Evolutionary conservation across 2,113 vertebrate genomes (phyloP), one percentile per base, ranked within the genome.

Genomic region (Lutjanus erythropterus): DNA sequence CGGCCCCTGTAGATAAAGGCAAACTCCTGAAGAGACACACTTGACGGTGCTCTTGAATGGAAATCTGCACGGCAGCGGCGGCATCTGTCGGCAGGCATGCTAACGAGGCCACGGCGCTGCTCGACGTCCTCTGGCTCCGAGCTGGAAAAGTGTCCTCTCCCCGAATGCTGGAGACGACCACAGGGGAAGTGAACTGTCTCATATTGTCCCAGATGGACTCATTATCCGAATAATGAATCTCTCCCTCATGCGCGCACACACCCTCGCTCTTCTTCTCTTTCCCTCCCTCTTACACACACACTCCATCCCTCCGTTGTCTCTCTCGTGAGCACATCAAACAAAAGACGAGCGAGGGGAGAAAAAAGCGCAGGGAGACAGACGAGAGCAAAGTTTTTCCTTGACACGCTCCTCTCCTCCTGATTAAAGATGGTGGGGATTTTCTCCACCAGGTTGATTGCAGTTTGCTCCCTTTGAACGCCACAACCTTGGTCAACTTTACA

Each of bases 141-240:
- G 71, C 73, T 71, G 75, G 56, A 78, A 62, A 37, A 78, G 50
- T 74, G 87, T 86, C 88, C 74, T 88, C 81, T 81, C 71, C 68
- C 71, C 15, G 70, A 85, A 84, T 65, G 56, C 76, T 64, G 68
- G 69, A 91, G 80, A 84, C 25, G 5, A 88, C 74, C 90, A 89
- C 83, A 23, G 65, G 83, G 88, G 83, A 81, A 74, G 75, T 83
- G 84, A 89, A 86, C 91, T 80, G 86, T 89, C 82, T 89, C 81
- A 71, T 84, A 84, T 56, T 75, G 81, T 91, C 92, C 92, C 89
- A 80, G 87, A 85, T 60, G 88, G 87, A 89, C 88, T 91, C 89
- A 90, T 93, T 93, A 92, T 88, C 82, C 42, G 31, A 83, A 78
- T 83, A 88, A 88, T 79, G 71, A 83, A 77, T 84, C 72, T 86